Evolutionary conservation across 37 sponge, comb jelly and placozoan genomes (phyloP).

Genomic region (Agelas oroides): DNA sequence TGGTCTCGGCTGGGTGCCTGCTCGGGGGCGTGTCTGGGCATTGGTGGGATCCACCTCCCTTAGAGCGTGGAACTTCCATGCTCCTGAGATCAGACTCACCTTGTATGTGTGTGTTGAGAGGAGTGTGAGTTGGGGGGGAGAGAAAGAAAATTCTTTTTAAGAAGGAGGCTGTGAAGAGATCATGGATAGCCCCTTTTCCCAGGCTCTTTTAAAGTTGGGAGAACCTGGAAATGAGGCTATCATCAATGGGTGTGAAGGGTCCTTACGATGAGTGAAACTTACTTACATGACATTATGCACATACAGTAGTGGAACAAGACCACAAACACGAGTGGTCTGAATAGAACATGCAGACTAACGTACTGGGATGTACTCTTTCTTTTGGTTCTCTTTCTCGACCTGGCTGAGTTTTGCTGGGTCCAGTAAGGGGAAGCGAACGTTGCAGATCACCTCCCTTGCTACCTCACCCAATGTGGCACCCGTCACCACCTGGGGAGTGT

Average conservation of each 20-base stretch:
- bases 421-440: constrained; percentile 90
- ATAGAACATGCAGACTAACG: constrained; percentile 41
- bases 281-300: too few species aligned
- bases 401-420: constrained; percentile 86
- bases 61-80: constrained; percentile 98
- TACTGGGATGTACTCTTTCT: constrained; percentile 92
- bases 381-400: constrained; percentile 91
- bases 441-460: constrained; percentile 80
- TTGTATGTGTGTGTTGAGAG: constrained; percentile 8
- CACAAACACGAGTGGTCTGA: too few species aligned
- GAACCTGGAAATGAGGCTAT: too few species aligned
- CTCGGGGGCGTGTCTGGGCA: constrained; percentile 82
- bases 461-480: constrained; percentile 81
- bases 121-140: too few species aligned
- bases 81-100: constrained; percentile 86
- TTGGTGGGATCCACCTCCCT: constrained; percentile 77
- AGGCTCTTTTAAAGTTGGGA: too few species aligned
- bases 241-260: too few species aligned
- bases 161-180: too few species aligned
- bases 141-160: too few species aligned
- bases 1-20: constrained; percentile 82
- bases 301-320: too few species aligned
- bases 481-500: constrained; percentile 82
- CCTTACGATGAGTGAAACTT: too few species aligned
- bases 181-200: too few species aligned